A percentile compares a stretch with the other conserved stretches of the same genome.
Conservation (phyloP, 2,113 vertebrate species). For the Apus apus region DNA sequence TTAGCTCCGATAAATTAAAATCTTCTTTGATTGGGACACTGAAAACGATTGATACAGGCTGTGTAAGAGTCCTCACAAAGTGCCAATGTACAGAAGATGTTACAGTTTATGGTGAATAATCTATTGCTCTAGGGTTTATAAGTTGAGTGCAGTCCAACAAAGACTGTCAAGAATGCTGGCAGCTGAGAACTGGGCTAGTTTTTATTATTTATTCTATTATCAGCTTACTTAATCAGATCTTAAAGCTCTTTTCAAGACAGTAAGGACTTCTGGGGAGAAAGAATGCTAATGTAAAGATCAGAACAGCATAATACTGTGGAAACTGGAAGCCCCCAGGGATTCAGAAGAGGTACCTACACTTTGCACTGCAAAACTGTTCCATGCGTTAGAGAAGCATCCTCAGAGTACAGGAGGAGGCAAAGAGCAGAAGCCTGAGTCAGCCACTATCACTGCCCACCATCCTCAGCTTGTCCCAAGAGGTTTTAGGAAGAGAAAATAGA, state of each 20-base stretch:
- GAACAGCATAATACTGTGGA: not conserved
- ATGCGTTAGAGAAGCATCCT: not conserved
- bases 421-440: not conserved
- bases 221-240: not conserved
- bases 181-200: not conserved
- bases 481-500: not conserved
- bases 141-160: not conserved
- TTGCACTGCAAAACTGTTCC: not conserved
- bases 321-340: not conserved
- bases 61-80: not conserved
- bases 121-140: not conserved
- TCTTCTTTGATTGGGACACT: not conserved
- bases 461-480: not conserved
- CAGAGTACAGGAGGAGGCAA: fast-evolving
- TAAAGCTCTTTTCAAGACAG: not conserved
- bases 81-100: not conserved
- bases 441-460: not conserved
- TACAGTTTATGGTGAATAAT: not conserved
- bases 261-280: not conserved
- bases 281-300: not conserved
- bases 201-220: not conserved
- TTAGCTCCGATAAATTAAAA: conserved; percentile 18
- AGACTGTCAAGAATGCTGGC: not conserved
- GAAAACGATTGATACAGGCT: not conserved
- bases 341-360: not conserved